phyloP scores from a whole-genome alignment of 2,797 vertebrate genomes.

The Acrossocheilus wenchowensis region DNA sequence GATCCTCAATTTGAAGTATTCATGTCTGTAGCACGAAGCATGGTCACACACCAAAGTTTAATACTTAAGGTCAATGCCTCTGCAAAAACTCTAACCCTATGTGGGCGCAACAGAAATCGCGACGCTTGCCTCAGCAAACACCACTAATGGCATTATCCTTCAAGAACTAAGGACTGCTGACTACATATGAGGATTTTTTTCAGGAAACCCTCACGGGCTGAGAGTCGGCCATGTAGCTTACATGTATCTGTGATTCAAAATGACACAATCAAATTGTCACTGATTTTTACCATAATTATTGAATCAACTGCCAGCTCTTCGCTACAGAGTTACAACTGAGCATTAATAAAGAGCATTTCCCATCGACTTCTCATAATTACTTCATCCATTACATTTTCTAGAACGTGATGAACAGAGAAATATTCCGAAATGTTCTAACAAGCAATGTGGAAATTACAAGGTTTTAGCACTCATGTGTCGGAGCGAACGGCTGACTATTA shows the following conservation, averaged over 20 bases:
- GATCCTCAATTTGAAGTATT: neutral
- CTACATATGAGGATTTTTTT: neutral
- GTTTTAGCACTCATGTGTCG: slow-evolving; percentile 49
- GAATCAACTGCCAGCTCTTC: neutral
- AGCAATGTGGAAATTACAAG: slow-evolving; percentile 45
- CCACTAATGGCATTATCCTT: neutral
- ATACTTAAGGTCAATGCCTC: slow-evolving; percentile 1
- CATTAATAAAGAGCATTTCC: neutral
- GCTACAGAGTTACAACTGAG: neutral
- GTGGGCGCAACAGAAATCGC: neutral
- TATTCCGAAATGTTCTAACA: slow-evolving; percentile 31
- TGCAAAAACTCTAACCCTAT: neutral
- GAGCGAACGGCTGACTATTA: slow-evolving; percentile 53
- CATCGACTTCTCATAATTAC: slow-evolving; percentile 10
- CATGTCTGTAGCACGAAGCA: neutral
- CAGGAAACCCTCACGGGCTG: neutral
- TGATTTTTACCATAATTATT: neutral
- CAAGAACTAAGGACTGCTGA: neutral
- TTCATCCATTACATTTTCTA: neutral
- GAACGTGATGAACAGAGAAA: neutral
- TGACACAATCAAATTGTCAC: neutral
- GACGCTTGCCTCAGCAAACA: neutral
- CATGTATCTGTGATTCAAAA: neutral
- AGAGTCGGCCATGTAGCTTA: neutral
- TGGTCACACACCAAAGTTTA: neutral